A percentile compares a stretch with the other conserved stretches of the same genome.
Conservation (phyloP, 2,888 invertebrate genomes). For the Selenia dentaria region DNA sequence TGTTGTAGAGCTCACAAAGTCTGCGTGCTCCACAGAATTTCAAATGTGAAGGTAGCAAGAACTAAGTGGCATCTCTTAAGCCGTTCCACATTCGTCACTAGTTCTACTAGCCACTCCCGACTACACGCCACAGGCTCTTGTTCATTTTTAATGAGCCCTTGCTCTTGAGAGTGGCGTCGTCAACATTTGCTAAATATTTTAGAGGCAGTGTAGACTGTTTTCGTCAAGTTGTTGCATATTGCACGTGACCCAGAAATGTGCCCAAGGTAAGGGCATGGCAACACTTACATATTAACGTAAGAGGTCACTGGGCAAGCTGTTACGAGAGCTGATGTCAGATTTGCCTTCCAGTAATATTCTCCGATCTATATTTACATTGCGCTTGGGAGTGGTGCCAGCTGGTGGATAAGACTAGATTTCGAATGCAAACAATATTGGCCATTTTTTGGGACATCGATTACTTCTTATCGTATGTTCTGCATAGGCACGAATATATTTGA, state of each 20-base stretch:
- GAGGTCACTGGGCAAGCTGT: slow-evolving; percentile 40
- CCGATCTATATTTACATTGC: slow-evolving; percentile 68
- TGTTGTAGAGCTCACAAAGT: neutral
- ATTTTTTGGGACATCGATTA: slow-evolving; percentile 24
- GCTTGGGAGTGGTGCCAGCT: slow-evolving; percentile 73
- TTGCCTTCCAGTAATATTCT: slow-evolving; percentile 65
- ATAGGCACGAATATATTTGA: too few species aligned
- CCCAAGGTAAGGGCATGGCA: slow-evolving; percentile 38
- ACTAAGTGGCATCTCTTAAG: slow-evolving; percentile 48
- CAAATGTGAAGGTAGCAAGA: slow-evolving; percentile 38
- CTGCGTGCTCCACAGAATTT: slow-evolving; percentile 11
- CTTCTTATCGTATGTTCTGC: slow-evolving; percentile 8
- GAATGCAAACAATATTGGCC: slow-evolving; percentile 39
- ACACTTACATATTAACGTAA: slow-evolving; percentile 24
- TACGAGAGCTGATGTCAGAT: slow-evolving; percentile 58
- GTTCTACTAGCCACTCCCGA: slow-evolving; percentile 34
- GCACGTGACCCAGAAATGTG: slow-evolving; percentile 32
- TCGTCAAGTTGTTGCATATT: slow-evolving; percentile 23
- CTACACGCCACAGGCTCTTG: slow-evolving; percentile 46
- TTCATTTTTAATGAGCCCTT: slow-evolving; percentile 61
- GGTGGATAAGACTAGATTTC: slow-evolving; percentile 47
- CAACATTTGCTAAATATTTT: slow-evolving; percentile 34
- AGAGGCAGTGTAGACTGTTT: slow-evolving; percentile 13
- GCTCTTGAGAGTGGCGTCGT: slow-evolving; percentile 28
- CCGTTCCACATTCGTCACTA: slow-evolving; percentile 50